Evolutionary conservation across 2,113 vertebrate genomes (phyloP).

Genomic region (Xerus inauris): DNA sequence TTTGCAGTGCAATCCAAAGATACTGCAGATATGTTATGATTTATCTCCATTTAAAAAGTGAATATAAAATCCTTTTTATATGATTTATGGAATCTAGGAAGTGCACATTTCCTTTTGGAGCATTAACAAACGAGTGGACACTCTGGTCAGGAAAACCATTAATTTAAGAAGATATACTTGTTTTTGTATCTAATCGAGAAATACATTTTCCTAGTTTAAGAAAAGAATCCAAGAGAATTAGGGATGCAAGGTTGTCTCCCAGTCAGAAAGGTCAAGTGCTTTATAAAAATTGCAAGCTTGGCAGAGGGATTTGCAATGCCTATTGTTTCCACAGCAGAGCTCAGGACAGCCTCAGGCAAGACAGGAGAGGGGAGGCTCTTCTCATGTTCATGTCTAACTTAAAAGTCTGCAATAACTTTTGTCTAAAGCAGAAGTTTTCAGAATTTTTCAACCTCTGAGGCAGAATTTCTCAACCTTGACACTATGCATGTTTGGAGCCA

Average conservation of each 20-base stretch:
- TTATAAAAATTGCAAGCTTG: not conserved
- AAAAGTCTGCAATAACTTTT: not conserved
- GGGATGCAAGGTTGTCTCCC: constrained; percentile 46
- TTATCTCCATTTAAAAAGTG: constrained; percentile 55
- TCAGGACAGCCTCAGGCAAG: not conserved
- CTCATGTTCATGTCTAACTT: not conserved
- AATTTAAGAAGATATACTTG: constrained; percentile 69
- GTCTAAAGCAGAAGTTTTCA: not conserved
- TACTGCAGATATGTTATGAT: not conserved
- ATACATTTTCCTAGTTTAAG: constrained; percentile 60
- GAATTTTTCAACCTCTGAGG: not conserved
- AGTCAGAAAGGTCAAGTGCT: constrained; percentile 57
- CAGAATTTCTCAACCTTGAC: not conserved
- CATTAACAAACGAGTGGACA: constrained; percentile 61
- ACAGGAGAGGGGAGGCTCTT: not conserved
- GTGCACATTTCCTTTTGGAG: constrained; percentile 25
- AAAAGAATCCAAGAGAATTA: constrained; percentile 58
- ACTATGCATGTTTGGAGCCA: not conserved
- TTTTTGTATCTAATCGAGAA: constrained; percentile 58
- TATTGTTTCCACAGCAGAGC: not conserved
- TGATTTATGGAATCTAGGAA: constrained; percentile 65
- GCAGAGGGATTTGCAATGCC: not conserved
- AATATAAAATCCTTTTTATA: constrained; percentile 51
- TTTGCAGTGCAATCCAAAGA: not conserved
- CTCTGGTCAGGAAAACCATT: constrained; percentile 49